Evolutionary conservation across 1,140 invertebrate species (phyloP).

Genomic region (Procambarus clarkii): DNA sequence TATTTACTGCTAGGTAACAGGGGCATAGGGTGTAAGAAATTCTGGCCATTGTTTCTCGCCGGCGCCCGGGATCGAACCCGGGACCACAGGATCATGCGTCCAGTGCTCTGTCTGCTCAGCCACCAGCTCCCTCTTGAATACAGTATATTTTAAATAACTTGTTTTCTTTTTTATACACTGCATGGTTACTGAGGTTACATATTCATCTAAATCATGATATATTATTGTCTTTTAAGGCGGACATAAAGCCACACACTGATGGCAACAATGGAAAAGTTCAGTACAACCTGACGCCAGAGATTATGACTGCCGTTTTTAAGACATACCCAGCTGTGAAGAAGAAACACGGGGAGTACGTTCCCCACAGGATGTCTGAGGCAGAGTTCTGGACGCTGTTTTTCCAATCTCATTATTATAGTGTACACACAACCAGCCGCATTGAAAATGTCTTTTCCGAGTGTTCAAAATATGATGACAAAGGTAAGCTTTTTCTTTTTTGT

Average conservation of each 20-base stretch:
- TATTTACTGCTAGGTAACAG: too few relatives aligned
- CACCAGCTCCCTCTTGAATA: too few relatives aligned
- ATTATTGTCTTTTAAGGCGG: conserved; percentile 79
- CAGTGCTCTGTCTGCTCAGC: too few relatives aligned
- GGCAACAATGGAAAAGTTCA: conserved; percentile 94
- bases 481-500: conserved; percentile 73
- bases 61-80: too few relatives aligned
- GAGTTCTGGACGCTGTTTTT: conserved; percentile 99
- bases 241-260: conserved; percentile 97
- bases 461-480: conserved; percentile 95
- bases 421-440: conserved; percentile 90
- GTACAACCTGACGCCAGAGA: conserved; percentile 97
- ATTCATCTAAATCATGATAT: neutral
- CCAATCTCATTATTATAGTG: conserved; percentile 99
- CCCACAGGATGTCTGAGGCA: conserved; percentile 93
- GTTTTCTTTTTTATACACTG: too few relatives aligned
- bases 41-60: too few relatives aligned
- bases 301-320: conserved; percentile 98
- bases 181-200: too few relatives aligned
- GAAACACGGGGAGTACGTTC: conserved; percentile 98
- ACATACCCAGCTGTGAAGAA: conserved; percentile 98
- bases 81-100: too few relatives aligned
- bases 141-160: too few relatives aligned
- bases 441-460: conserved; percentile 98
- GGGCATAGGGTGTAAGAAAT: too few relatives aligned